Evolutionary conservation across 92 coral and sea anemone genomes (phyloP).

Genomic region (Bergia sp.): DNA sequence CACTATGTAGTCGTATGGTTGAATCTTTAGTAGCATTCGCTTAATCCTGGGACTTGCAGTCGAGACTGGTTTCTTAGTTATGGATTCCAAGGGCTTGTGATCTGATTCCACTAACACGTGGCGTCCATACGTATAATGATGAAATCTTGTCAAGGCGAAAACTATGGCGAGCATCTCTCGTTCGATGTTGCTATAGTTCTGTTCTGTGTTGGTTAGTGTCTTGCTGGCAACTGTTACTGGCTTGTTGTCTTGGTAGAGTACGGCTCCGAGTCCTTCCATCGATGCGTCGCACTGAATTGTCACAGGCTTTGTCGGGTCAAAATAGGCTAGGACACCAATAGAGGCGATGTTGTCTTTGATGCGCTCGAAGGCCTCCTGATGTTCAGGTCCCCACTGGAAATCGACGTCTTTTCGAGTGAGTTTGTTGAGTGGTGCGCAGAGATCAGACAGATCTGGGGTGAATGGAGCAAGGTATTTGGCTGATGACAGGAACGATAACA

Average conservation of each 20-base stretch:
- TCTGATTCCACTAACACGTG: constrained; percentile 24
- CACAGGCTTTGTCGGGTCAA: constrained; percentile 33
- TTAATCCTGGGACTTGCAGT: constrained; percentile 7
- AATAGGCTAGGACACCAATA: constrained; percentile 16
- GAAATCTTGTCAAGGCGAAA: constrained; percentile 28
- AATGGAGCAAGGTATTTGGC: constrained; percentile 27
- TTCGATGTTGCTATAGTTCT: constrained; percentile 32
- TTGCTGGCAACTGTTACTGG: constrained; percentile 29
- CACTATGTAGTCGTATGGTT: constrained; percentile 20
- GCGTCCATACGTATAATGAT: constrained; percentile 29
- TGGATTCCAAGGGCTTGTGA: constrained; percentile 33
- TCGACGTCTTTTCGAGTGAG: constrained; percentile 27
- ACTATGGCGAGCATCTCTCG: constrained; percentile 31
- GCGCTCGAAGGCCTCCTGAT: constrained; percentile 30
- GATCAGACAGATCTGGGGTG: constrained; percentile 36
- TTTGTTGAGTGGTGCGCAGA: constrained; percentile 42
- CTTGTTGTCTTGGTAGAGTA: constrained; percentile 31
- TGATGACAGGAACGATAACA: constrained; percentile 24
- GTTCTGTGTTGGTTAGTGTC: constrained; percentile 31
- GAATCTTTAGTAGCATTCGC: constrained; percentile 17
- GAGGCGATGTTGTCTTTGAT: constrained; percentile 37
- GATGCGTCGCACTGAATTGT: constrained; percentile 33
- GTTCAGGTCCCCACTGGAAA: constrained; percentile 27
- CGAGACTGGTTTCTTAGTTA: constrained; percentile 20
- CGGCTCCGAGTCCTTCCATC: constrained; percentile 39